A percentile compares a stretch with the other conserved stretches of the same genome.
Conservation (phyloP, 2,888 invertebrate genomes). For the Pantelozetes paolii region DNA sequence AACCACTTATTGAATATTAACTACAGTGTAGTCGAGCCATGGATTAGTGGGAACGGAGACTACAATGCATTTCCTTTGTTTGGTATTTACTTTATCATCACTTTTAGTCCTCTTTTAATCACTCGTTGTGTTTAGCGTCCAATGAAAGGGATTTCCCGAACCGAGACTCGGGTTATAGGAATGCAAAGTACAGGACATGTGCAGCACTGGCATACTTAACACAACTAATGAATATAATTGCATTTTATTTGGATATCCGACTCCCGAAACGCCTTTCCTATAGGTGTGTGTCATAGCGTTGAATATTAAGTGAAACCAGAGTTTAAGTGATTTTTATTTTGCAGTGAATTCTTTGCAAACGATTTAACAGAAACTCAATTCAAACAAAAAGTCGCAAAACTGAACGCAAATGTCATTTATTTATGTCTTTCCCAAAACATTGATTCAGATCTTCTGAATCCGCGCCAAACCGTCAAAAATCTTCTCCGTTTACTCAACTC, state of each 20-base stretch:
- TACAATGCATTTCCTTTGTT: slow-evolving; percentile 72
- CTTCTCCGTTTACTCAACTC: slow-evolving; percentile 51
- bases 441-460: slow-evolving; percentile 61
- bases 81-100: slow-evolving; percentile 49
- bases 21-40: slow-evolving; percentile 68
- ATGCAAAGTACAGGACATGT: slow-evolving; percentile 68
- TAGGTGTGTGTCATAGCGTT: slow-evolving; percentile 29
- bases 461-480: slow-evolving; percentile 68
- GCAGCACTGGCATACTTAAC: slow-evolving; percentile 80
- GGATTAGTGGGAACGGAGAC: slow-evolving; percentile 75
- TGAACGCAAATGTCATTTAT: slow-evolving; percentile 74
- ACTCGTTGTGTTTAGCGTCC: background rate
- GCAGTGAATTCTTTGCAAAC: slow-evolving; percentile 73
- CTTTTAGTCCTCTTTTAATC: background rate
- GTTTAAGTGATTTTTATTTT: slow-evolving; percentile 39
- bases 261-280: slow-evolving; percentile 61
- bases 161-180: slow-evolving; percentile 54
- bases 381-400: slow-evolving; percentile 66
- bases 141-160: slow-evolving; percentile 36
- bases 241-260: slow-evolving; percentile 74
- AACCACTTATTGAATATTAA: background rate
- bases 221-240: slow-evolving; percentile 74
- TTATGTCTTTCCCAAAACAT: slow-evolving; percentile 73
- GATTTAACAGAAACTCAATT: slow-evolving; percentile 68
- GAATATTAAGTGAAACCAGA: background rate